These are phyloP conservation scores for Halcyon malimbica DNA, from an alignment of 2,113 vertebrate species.

Conservation along the genomic window DNA sequence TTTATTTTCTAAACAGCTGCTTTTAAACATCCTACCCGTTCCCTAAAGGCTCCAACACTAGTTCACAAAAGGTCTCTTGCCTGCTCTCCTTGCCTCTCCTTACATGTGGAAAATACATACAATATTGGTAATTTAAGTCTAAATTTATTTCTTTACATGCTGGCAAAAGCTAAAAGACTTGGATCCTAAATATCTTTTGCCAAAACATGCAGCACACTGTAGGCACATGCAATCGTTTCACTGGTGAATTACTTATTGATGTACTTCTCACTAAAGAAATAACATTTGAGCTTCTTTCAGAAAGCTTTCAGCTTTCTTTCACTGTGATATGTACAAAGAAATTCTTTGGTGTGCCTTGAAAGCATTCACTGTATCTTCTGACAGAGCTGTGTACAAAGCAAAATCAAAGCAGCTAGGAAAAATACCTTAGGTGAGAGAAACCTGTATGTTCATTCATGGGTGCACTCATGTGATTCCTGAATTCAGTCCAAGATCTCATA, in stretches of 20 bases:
- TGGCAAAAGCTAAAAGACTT: conserved; percentile 46
- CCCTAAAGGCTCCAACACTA: not conserved
- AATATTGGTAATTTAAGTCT: not conserved
- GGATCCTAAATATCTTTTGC: conserved; percentile 16
- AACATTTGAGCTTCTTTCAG: not conserved
- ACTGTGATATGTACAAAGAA: not conserved
- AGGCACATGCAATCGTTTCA: not conserved
- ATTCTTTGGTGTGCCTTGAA: not conserved
- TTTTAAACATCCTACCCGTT: not conserved
- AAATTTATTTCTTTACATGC: not conserved
- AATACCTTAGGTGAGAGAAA: not conserved
- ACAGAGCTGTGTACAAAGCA: not conserved
- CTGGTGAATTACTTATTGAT: not conserved
- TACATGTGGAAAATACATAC: not conserved
- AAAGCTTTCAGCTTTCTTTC: not conserved
- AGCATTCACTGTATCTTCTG: not conserved
- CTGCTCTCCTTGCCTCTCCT: not conserved
- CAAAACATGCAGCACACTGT: conserved; percentile 3
- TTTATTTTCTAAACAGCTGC: not conserved
- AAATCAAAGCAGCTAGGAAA: not conserved
- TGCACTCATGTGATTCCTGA: not conserved
- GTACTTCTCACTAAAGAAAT: not conserved
- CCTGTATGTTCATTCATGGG: not conserved
- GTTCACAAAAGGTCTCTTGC: not conserved
- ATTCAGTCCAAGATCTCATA: not conserved